Evolutionary conservation across 35 echinoderm and acorn worm genomes (phyloP), one percentile per base, ranked within the genome.

Genomic region (Ophioderma brevispina): DNA sequence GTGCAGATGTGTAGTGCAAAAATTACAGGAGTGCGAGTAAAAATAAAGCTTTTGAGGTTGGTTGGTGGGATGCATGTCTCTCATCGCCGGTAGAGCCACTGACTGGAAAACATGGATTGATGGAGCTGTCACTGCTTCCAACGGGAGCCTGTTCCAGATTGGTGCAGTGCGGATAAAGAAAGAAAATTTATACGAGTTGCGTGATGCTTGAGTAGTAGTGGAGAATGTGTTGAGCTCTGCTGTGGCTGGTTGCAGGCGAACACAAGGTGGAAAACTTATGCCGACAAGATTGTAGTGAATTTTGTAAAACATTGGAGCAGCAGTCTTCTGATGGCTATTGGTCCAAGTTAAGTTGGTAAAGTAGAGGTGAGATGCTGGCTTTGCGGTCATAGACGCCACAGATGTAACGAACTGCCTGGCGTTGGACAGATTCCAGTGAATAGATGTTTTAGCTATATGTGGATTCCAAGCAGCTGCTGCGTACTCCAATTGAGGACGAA

Each of bases 401-500:
- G 0, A 87, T 77, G 38, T 33, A 87, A 36, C 84, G 0, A 19
- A 84, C 80, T 76, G 64, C 89, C 35, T 78, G 55, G 32, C 81
- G 37, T 43, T 90, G 88, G 31, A 82, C 28, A 50, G 55, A n/a
- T 52, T 91, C 89, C 31, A 91, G 36, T 37, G 25, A 37, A 2
- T 91, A 75, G 37, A 91, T 77, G 39, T 80, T 18, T 39, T 32
- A 31, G 36, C 41, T n/a, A n/a, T n/a, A 83, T 85, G 81, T 23
- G 89, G 81, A 52, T 75, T 82, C 84, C 85, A 92, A 18, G 85
- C 85, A 2, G 78, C 55, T 81, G 77, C 36, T 11, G 40, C 49
- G 38, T 87, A 92, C 43, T 92, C 91, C 18, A 87, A 37, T 81
- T 81, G 40, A 21, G 91, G 91, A 56, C 91, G 83, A 33, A 92